Base-by-base conservation (phyloP, 1,140 invertebrate species). In the Aricia agestis region DNA sequence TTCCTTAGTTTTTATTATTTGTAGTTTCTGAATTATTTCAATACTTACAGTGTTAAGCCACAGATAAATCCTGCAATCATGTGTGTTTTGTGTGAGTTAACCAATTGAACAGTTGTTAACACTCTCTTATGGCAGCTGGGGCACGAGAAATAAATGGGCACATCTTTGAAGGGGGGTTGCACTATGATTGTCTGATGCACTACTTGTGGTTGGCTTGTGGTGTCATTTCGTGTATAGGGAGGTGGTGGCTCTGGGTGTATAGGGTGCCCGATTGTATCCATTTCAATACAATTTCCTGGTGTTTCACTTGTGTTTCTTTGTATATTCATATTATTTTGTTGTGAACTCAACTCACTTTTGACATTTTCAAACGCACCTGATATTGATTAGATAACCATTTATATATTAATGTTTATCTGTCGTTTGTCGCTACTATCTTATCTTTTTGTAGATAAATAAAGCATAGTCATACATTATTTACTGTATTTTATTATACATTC, bases 41-140 rank as follows among this genome's bases (percentile, higher is more conserved):
- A 66, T 80, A 85, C 87, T 86, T 81, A 89, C 87, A 82, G 70
- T 68, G 85, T 86, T 58, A 84, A 77, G 45, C 88, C 88, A 81
- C 82, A 89, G 67, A 90, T 79, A 67, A 89, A 90, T 45, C 88
- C 88, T 67, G 87, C 84, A 7, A 85, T 13, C 78, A 90, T 80
- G 59, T 90, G 87, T 69, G 88, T 89, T 78, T 83, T 85, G 18
- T 78, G 78, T 7, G 87, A 82, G 68, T 81, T 88, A n/a, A 80
- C 76, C 77, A 81, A 82, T 76, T 83, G 71, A 36, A 89, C 82
- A 74, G 81, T 85, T 13, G 87, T 89, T 9, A 83, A 66, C 9
- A 78, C 70, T 67, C 78, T 79, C 74, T 82, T 80, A 65, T 78
- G 72, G 74, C 88, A 90, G 67, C 73, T 76, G 9, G 80, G 79